Evolutionary conservation across 2,888 invertebrate genomes (phyloP).

Genomic region (Melitaea athalia): DNA sequence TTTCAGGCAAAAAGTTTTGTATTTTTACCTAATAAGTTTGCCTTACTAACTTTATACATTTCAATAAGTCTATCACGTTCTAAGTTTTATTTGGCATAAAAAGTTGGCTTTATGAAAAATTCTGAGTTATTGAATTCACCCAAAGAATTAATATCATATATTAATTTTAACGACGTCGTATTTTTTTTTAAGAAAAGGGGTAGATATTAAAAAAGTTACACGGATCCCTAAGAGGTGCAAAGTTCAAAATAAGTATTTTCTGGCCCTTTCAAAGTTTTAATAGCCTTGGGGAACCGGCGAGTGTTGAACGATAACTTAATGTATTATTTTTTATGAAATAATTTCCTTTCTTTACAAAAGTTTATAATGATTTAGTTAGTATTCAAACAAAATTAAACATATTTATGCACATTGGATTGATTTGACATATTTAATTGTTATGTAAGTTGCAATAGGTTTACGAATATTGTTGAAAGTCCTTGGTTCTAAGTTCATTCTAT

Average conservation of each 20-base stretch:
- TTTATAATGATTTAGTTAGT: neutral
- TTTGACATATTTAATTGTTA: too few relatives aligned
- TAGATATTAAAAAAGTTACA: slow-evolving; percentile 39
- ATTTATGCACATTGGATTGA: too few relatives aligned
- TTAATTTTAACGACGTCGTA: slow-evolving; percentile 13
- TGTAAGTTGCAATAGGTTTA: too few relatives aligned
- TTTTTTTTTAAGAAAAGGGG: slow-evolving; percentile 35
- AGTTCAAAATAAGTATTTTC: slow-evolving; percentile 37
- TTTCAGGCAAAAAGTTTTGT: too few relatives aligned
- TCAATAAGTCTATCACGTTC: too few relatives aligned
- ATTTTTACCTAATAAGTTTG: too few relatives aligned
- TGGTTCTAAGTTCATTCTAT: too few relatives aligned
- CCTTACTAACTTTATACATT: too few relatives aligned
- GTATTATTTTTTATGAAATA: slow-evolving; percentile 5
- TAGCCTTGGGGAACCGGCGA: slow-evolving; percentile 20
- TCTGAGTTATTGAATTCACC: neutral
- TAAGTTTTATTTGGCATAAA: too few relatives aligned
- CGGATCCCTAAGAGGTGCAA: slow-evolving; percentile 26
- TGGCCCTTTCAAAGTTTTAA: slow-evolving; percentile 35
- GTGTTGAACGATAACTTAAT: neutral
- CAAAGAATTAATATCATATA: neutral
- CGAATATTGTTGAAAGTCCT: too few relatives aligned
- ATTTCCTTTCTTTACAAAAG: neutral
- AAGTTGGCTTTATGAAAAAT: neutral
- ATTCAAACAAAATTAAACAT: too few relatives aligned